Base-by-base conservation (phyloP, 2,888 invertebrate species). In the Teleogryllus oceanicus region DNA sequence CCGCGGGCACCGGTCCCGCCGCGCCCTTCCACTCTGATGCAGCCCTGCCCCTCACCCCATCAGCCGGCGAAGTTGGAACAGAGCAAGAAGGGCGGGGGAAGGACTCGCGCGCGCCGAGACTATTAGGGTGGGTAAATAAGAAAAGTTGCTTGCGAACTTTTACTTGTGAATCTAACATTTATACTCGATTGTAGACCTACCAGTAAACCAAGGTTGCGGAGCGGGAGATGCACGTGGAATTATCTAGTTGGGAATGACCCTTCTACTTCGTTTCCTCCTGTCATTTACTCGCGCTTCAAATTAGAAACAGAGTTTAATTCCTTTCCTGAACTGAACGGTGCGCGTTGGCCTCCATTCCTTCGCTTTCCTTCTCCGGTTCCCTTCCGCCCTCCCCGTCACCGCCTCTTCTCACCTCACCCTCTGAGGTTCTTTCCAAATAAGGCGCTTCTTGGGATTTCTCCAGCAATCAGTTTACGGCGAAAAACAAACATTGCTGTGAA, bases 201-300 rank as follows among this genome's bases (percentile, higher is more conserved):
- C 62, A 62, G 62, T 62, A 62, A 62, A 62, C 62, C 11, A 62
- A 62, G 16, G 13, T 62, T 62, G 62, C n/a, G 62, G 62, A 62
- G 11, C 62, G n/a, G 62, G 62, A 62, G 62, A 62, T 37, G 37
- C 37, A 62, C 62, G n/a, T 62, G 62, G 62, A 62, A n/a, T 62
- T 62, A 62, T 62, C 62, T 62, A 62, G 62, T 62, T 62, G 13
- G 62, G n/a, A 62, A 62, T 62, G 62, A 62, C 62, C 62, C 62
- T 62, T 62, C 62, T n/a, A 62, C 62, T 62, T 62, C n/a, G 62
- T 62, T 62, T 62, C n/a, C 62, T 62, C n/a, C 62, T 62, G n/a
- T 62, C 62, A 62, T 62, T 62, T 62, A 62, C 62, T 62, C 62
- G 13, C n/a, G 62, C 62, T 62, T 62, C 62, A 62, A 62, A 62